Evolutionary conservation across 1,140 invertebrate species (phyloP), one percentile per base, ranked within the genome.

Genomic region (Lepidotrigona ventralis): DNA sequence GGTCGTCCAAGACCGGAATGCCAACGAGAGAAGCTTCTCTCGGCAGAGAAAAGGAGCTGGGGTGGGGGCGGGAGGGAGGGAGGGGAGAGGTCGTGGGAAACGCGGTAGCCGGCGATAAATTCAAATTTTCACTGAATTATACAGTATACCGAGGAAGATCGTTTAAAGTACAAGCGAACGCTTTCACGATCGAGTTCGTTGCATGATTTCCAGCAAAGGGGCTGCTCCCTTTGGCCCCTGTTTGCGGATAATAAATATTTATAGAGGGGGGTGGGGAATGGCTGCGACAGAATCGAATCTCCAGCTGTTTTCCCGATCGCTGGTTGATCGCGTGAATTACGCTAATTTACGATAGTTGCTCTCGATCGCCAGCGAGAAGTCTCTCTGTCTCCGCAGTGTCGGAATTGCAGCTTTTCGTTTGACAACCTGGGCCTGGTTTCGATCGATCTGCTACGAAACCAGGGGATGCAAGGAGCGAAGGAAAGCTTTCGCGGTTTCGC

Each of bases 101-200:
- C 26, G 64, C 56, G 11, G 56, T 29, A 46, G 2, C 46, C 2
- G 83, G 56, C 82, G 68, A 88, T 88, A 85, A 85, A 90, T 90
- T 90, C 79, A 88, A 89, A 89, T 91, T 89, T 33, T 88, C 86
- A 86, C 86, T 83, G 81, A 90, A 90, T 90, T 88, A 90, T 89
- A 90, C 89, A 84, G 81, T 71, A 80, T 66, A 56, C 39, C 64
- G 70, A 66, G 71, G 73, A 79, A 79, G 76, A 88, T 79, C 81
- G 79, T 85, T 84, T 86, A 83, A 84, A 90, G 69, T 86, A 86
- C 86, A 89, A 73, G 83, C 79, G 81, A 89, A 85, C 85, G 83
- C 85, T 87, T 87, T 87, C 69, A 87, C 83, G 74, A 85, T 83
- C 73, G 85, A 71, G 81, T 80, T 68, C 66, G 54, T 72, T 66